Base-by-base conservation (phyloP, 2,888 invertebrate species). In the Argyresthia goedartella region DNA sequence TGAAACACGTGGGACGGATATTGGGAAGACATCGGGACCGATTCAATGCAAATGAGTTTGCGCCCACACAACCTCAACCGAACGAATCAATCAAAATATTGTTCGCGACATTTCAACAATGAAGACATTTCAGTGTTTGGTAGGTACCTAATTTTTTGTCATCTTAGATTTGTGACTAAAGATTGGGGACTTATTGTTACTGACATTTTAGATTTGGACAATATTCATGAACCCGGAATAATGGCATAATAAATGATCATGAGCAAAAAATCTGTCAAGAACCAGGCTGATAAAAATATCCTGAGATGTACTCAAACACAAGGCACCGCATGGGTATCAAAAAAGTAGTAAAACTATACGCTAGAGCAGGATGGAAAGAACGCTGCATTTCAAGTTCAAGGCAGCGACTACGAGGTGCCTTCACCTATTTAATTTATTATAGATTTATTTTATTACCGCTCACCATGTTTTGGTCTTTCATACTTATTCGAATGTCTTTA, bases 1-100 rank as follows among this genome's bases (percentile, higher is more conserved):
- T n/a, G n/a, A 49, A 49, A 36, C 25, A 50, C 25, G 42, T 50
- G 42, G 41, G 50, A n/a, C 41, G 25, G 39, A 11, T 39, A 35
- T 50, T 50, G 41, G 42, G 42, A 50, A 42, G 50, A 50, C 34
- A 16, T 25, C 64, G 63, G 65, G 65, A 71, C 65, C 80, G 62
- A 85, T 85, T 85, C 81, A 82, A 86, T 85, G 84, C 80, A 79
- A 85, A 85, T 84, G 63, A 64, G 61, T 54, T 54, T 55, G 64
- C 78, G 71, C 81, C 81, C 73, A 80, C 81, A 67, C 65, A 56
- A 36, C 58, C 59, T 56, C 57, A 61, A 60, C 59, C 69, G 66
- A 73, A 64, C 69, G 73, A 73, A 84, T 81, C 80, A 72, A 86
- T 85, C 82, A 82, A 64, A 4, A 10, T 46, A 45, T 45, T 51